These are phyloP conservation scores for Platalea minor DNA, from an alignment of 2,797 vertebrate genomes.

Conservation along the genomic window DNA sequence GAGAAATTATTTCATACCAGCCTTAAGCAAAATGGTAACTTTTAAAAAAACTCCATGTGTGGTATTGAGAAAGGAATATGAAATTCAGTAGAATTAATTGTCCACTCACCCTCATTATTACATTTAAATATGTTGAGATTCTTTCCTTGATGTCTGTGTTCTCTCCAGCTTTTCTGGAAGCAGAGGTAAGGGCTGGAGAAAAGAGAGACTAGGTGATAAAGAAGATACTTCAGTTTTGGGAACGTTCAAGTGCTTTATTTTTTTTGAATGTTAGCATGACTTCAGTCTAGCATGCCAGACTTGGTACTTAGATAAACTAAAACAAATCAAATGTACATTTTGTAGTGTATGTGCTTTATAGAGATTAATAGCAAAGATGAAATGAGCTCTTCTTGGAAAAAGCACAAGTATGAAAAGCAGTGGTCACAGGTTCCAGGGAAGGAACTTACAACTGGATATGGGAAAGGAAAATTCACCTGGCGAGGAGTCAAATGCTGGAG, in stretches of 20 bases:
- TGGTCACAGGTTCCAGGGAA: not conserved
- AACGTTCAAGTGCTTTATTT: not conserved
- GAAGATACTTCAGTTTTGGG: not conserved
- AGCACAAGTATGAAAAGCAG: not conserved
- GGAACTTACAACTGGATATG: not conserved
- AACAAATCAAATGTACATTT: not conserved
- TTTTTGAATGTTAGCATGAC: not conserved
- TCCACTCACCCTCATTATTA: not conserved
- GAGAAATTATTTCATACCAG: not conserved
- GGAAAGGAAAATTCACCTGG: not conserved
- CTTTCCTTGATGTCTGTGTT: not conserved
- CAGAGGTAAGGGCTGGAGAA: not conserved
- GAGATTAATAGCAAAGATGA: not conserved
- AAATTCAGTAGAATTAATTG: not conserved
- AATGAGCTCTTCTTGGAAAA: not conserved
- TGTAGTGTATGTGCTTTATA: not conserved
- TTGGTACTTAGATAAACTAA: not conserved
- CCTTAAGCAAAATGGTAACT: not conserved
- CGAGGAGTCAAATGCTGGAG: not conserved
- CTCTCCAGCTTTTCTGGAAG: not conserved
- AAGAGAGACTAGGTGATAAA: not conserved
- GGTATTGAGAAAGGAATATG: not conserved
- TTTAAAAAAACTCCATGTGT: not conserved
- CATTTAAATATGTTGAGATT: not conserved
- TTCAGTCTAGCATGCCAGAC: not conserved